A percentile compares a stretch with the other conserved stretches of the same genome.
phyloP scores from a whole-genome alignment of 2,797 vertebrate species.

The Phoeniculus purpureus region DNA sequence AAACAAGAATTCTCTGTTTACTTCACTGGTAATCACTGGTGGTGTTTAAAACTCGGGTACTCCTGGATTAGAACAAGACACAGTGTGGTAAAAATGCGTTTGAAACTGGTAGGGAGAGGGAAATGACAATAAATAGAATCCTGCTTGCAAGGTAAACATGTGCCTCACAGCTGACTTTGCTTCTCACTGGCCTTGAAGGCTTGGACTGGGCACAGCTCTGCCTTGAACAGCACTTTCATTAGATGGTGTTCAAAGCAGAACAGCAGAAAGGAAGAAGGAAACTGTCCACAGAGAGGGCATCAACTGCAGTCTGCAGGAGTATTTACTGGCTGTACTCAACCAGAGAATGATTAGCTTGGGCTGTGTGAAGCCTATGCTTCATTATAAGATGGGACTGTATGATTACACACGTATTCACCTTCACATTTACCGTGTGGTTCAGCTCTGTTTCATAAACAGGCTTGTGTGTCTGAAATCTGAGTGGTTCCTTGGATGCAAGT shows the following conservation, averaged over 20 bases:
- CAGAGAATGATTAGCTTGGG: neutral
- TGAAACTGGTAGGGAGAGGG: neutral
- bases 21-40: slow-evolving; percentile 27
- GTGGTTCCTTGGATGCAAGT: neutral
- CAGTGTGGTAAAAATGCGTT: neutral
- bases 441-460: neutral
- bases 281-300: neutral
- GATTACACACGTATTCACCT: neutral
- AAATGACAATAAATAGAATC: slow-evolving; percentile 25
- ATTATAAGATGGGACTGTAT: neutral
- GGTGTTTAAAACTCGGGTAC: slow-evolving; percentile 18
- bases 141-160: neutral
- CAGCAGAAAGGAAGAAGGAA: neutral
- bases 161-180: neutral
- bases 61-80: slow-evolving; percentile 14
- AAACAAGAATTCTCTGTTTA: slow-evolving; percentile 48
- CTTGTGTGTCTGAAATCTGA: neutral
- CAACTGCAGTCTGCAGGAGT: neutral
- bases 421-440: neutral
- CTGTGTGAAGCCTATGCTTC: neutral
- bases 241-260: neutral
- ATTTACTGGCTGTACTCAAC: neutral
- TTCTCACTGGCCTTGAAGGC: neutral
- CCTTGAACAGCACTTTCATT: slow-evolving; percentile 4
- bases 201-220: slow-evolving; percentile 20